Percentiles rank a stretch among this genome's conserved stretches.
These are phyloP conservation scores for Poeciliopsis gracilis DNA, from an alignment of 2,797 vertebrate genomes.

Conservation along the genomic window DNA sequence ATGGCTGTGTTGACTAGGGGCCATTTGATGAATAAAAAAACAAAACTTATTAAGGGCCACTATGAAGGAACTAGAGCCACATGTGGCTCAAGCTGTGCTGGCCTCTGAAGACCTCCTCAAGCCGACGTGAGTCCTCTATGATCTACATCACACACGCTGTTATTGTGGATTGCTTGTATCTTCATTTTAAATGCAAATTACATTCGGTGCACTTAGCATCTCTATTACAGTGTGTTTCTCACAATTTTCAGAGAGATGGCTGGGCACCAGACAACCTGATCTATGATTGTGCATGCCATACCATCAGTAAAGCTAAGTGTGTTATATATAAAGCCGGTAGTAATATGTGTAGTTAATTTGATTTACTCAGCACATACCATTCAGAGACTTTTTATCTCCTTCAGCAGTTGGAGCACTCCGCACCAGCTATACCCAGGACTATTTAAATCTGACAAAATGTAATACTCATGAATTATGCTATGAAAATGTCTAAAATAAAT, in stretches of 20 bases:
- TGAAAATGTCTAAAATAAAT: conserved; percentile 9
- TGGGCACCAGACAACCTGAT: neutral
- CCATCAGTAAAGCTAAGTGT: neutral
- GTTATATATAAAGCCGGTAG: conserved; percentile 13
- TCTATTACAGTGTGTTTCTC: neutral
- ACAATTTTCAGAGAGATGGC: conserved; percentile 2
- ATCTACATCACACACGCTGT: neutral
- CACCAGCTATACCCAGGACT: conserved; percentile 12
- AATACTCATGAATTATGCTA: conserved; percentile 21
- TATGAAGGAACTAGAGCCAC: neutral
- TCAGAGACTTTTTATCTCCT: conserved; percentile 35
- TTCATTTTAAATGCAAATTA: conserved; percentile 2
- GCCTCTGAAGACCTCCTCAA: neutral
- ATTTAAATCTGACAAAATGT: conserved; percentile 29
- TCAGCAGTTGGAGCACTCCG: conserved; percentile 14
- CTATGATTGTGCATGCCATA: neutral
- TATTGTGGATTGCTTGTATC: neutral
- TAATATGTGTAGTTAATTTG: conserved; percentile 37
- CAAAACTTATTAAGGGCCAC: neutral
- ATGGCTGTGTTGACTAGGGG: neutral
- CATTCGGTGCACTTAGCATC: neutral
- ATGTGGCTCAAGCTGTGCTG: neutral
- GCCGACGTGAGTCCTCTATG: neutral
- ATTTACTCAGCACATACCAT: conserved; percentile 35
- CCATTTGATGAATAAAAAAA: neutral